Conservation (phyloP, 2,888 invertebrate genomes). For the Latheticus oryzae region DNA sequence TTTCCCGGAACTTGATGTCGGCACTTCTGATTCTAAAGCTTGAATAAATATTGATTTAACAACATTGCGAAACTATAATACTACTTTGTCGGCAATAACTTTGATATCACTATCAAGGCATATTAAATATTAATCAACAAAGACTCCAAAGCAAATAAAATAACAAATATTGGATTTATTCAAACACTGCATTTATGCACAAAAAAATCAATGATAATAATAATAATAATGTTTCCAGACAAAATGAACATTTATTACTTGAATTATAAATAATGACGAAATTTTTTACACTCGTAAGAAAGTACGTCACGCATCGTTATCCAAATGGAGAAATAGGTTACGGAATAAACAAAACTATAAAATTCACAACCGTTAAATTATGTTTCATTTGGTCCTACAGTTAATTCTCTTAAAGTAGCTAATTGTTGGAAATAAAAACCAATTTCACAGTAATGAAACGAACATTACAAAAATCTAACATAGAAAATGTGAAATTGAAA, state of each 20-base stretch:
- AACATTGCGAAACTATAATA: constrained; percentile 41
- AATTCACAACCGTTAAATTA: constrained; percentile 39
- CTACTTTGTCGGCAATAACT: constrained; percentile 28
- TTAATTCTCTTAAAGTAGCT: constrained; percentile 21
- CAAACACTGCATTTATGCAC: constrained; percentile 11
- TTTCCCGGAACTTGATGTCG: constrained; percentile 41
- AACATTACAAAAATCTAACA: not conserved
- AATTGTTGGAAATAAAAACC: constrained; percentile 30
- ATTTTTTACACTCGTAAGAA: constrained; percentile 28
- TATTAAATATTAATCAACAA: constrained; percentile 41
- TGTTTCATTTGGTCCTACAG: constrained; percentile 30
- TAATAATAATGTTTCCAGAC: no score
- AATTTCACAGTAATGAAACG: constrained; percentile 20
- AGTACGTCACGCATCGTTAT: constrained; percentile 37
- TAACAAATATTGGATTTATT: constrained; percentile 41
- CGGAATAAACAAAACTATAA: constrained; percentile 41
- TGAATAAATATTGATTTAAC: constrained; percentile 42
- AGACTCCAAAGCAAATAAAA: constrained; percentile 34
- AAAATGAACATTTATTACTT: constrained; percentile 7
- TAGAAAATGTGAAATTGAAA: not conserved
- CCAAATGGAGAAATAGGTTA: constrained; percentile 40
- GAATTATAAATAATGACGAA: constrained; percentile 20
- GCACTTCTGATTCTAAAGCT: constrained; percentile 39
- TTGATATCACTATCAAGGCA: constrained; percentile 40
- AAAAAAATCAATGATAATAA: no score